These are phyloP conservation scores for Muntiacus muntjak DNA, from an alignment of 2,113 vertebrate genomes.

Conservation along the genomic window DNA sequence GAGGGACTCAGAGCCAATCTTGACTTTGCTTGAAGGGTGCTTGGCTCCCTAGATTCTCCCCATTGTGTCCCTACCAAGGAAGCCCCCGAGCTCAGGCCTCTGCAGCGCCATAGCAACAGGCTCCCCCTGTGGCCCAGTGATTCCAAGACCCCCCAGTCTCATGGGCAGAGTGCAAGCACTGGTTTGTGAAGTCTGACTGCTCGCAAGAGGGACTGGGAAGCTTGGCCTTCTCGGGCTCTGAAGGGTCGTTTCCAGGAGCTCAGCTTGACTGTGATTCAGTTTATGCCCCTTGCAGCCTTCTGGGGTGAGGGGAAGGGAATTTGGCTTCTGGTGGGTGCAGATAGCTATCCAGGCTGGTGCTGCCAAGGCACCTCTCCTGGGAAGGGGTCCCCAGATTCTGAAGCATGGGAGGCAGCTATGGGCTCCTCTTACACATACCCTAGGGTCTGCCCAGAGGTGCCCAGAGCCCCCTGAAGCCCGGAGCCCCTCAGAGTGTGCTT, in stretches of 20 bases:
- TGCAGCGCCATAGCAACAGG: fast-evolving
- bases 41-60: background rate
- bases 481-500: background rate
- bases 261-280: background rate
- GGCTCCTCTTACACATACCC: background rate
- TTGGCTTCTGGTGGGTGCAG: background rate
- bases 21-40: background rate
- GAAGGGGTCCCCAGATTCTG: background rate
- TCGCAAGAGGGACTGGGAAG: background rate
- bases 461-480: background rate
- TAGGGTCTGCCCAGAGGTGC: background rate
- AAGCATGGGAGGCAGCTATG: background rate
- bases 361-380: background rate
- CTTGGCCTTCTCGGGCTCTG: background rate
- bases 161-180: background rate
- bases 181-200: background rate
- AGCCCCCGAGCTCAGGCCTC: fast-evolving
- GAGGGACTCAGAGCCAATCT: background rate
- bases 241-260: background rate
- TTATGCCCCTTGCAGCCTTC: background rate
- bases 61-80: background rate
- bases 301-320: background rate
- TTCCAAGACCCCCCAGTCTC: background rate
- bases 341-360: background rate
- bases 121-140: background rate